Evolutionary conservation across 2,113 vertebrate species (phyloP).

Genomic region (Syngnathus typhle): DNA sequence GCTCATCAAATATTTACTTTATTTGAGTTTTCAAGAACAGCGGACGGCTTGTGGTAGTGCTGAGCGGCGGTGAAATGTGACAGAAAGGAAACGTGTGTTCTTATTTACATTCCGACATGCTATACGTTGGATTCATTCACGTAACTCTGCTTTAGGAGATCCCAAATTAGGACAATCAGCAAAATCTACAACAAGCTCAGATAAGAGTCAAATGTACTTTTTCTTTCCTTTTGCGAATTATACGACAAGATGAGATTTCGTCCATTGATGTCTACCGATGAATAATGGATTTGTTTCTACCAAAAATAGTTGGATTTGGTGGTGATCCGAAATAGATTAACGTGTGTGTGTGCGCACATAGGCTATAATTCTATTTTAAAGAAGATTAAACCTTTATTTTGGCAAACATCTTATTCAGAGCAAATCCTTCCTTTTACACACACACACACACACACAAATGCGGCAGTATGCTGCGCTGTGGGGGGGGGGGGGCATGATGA

Average conservation of each 20-base stretch:
- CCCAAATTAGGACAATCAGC: background rate
- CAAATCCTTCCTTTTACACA: conserved; percentile 46
- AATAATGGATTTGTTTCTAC: conserved; percentile 37
- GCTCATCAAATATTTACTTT: conserved; percentile 68
- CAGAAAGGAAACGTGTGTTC: conserved; percentile 2
- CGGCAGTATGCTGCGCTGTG: conserved; percentile 2
- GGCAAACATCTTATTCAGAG: conserved; percentile 51
- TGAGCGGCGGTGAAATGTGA: conserved; percentile 17
- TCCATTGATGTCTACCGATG: conserved; percentile 23
- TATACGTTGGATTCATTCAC: background rate
- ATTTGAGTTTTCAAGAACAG: conserved; percentile 57
- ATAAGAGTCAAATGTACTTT: conserved; percentile 9
- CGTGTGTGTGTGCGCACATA: conserved; percentile 14
- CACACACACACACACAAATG: background rate
- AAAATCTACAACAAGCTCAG: background rate
- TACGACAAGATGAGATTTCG: conserved; percentile 6
- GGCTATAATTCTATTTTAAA: conserved; percentile 51
- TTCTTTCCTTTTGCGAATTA: conserved; percentile 6
- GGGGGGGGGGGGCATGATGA: conserved; percentile 35
- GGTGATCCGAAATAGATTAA: conserved; percentile 49
- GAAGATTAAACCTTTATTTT: conserved; percentile 59
- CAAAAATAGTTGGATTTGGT: conserved; percentile 55
- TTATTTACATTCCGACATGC: background rate
- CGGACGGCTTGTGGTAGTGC: conserved; percentile 30
- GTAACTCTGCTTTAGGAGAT: background rate